Percentiles rank a stretch among this genome's conserved stretches.
Conservation (phyloP, 2,113 vertebrate species). For the Corythaeola cristata region DNA sequence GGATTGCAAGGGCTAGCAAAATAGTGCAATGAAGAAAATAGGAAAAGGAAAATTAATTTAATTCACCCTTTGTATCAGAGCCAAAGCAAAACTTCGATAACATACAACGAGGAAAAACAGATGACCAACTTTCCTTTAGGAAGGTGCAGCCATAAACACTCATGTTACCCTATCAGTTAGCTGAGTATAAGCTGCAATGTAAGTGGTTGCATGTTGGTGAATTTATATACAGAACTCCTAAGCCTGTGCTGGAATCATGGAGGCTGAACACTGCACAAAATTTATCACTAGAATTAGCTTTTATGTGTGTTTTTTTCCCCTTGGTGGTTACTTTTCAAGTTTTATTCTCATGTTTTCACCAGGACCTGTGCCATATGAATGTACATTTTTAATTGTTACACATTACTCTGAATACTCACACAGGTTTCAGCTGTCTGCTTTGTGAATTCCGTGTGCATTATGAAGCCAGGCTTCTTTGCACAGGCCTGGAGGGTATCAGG, state of each 20-base stretch:
- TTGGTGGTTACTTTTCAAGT: background rate
- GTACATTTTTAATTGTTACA: background rate
- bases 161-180: background rate
- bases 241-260: background rate
- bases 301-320: background rate
- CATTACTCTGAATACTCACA: background rate
- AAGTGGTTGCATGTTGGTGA: background rate
- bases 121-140: background rate
- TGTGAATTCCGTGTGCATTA: background rate
- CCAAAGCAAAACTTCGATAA: background rate
- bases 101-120: background rate
- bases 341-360: background rate
- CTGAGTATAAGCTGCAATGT: background rate
- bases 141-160: background rate
- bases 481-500: background rate
- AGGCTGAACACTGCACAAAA: background rate
- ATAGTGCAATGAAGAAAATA: background rate
- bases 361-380: fast-evolving
- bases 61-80: background rate
- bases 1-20: background rate
- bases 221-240: background rate
- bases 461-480: background rate
- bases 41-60: conserved; percentile 12
- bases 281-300: background rate
- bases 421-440: background rate